phyloP scores from a whole-genome alignment of 2,888 invertebrate genomes.

The Heteropelma amictum region DNA sequence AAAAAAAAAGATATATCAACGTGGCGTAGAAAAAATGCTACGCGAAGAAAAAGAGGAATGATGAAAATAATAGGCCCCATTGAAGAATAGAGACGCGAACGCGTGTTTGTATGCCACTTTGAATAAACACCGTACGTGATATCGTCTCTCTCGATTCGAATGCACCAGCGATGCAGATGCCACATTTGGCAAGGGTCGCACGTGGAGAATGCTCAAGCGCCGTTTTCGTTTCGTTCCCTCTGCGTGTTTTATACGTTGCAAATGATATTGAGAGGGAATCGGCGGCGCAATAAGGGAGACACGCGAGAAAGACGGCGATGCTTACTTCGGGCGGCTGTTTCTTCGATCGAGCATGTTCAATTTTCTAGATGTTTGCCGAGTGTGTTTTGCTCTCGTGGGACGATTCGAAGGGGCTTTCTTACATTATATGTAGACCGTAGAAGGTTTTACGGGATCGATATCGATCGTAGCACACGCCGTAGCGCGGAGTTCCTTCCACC shows the following conservation, averaged over 20 bases:
- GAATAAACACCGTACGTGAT: conserved; percentile 15
- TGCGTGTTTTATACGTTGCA: neutral
- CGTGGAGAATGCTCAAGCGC: conserved; percentile 30
- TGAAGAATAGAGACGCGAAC: too few species aligned
- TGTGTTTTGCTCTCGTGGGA: conserved; percentile 38
- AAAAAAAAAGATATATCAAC: too few species aligned
- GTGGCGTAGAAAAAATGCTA: too few species aligned
- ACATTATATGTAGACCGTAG: conserved; percentile 51
- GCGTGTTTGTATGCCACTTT: too few species aligned
- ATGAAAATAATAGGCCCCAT: too few species aligned
- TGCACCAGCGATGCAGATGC: conserved; percentile 18
- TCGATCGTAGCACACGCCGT: conserved; percentile 45
- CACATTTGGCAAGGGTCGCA: conserved; percentile 49
- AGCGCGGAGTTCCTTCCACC: too few species aligned
- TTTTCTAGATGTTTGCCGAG: neutral
- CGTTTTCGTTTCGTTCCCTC: neutral
- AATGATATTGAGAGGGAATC: conserved; percentile 37
- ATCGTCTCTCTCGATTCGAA: conserved; percentile 36
- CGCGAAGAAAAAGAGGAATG: too few species aligned
- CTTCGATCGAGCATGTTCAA: conserved; percentile 4
- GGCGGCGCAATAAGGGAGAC: conserved; percentile 7
- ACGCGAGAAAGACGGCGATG: conserved; percentile 15
- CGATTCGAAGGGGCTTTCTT: conserved; percentile 50
- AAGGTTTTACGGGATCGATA: conserved; percentile 51
- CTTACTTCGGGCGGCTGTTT: conserved; percentile 15